These are phyloP conservation scores for Theretra japonica DNA, from an alignment of 2,888 invertebrate genomes.

Conservation along the genomic window DNA sequence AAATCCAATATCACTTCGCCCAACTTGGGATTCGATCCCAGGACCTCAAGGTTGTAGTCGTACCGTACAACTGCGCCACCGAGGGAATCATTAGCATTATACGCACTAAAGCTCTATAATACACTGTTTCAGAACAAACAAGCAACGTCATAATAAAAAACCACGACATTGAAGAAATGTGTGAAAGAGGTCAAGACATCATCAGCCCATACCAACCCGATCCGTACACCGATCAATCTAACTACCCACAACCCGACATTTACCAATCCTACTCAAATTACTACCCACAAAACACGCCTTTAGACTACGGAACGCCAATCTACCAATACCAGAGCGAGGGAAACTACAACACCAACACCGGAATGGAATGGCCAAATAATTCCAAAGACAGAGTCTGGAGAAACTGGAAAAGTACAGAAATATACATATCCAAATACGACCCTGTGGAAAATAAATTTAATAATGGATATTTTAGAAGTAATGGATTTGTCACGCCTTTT, in stretches of 20 bases:
- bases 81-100: no score
- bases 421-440: slow-evolving; percentile 20
- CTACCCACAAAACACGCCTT: no score
- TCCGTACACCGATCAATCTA: background rate
- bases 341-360: background rate
- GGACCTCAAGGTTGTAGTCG: no score
- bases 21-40: no score
- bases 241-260: background rate
- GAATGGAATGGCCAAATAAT: background rate
- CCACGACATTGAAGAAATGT: slow-evolving; percentile 4
- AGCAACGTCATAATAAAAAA: background rate
- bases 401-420: slow-evolving; percentile 40
- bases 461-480: background rate
- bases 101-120: no score
- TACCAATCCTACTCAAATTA: background rate
- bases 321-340: background rate
- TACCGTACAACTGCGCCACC: no score
- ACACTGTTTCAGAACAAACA: background rate
- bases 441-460: background rate
- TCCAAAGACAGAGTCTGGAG: slow-evolving; percentile 39
- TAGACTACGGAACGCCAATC: no score
- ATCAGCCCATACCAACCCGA: background rate
- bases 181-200: background rate
- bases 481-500: slow-evolving; percentile 15
- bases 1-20: no score